phyloP scores from a whole-genome alignment of 1,140 invertebrate species.

The Zeugodacus cucurbitae region DNA sequence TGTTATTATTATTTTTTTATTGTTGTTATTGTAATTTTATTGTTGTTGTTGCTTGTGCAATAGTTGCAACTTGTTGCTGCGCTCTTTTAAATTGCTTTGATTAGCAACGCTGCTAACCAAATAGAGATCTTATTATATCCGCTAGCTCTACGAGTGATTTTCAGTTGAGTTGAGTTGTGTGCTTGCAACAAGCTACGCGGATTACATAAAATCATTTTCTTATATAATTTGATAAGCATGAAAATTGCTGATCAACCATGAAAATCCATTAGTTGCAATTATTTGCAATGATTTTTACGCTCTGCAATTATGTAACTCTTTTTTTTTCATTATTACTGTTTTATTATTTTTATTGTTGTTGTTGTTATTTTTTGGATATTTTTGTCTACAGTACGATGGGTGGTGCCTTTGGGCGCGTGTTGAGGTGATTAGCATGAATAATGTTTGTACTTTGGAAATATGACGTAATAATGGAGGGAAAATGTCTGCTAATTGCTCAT shows the following conservation, averaged over 20 bases:
- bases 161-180: too few species aligned
- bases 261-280: neutral
- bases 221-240: constrained; percentile 19
- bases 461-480: neutral
- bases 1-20: too few species aligned
- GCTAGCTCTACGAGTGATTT: neutral
- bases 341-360: neutral
- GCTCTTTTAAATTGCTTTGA: constrained; percentile 29
- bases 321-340: neutral
- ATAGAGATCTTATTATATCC: constrained; percentile 18
- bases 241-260: constrained; percentile 15
- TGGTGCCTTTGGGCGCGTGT: neutral
- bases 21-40: too few species aligned
- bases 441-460: neutral
- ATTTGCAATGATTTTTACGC: constrained; percentile 10
- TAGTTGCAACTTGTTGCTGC: neutral
- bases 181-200: too few species aligned
- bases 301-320: neutral
- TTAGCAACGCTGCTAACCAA: neutral
- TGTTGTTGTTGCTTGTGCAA: neutral
- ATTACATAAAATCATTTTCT: neutral
- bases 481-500: too few species aligned
- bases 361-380: neutral
- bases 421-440: neutral
- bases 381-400: neutral